Evolutionary conservation across 2,113 vertebrate genomes (phyloP).

Genomic region (Chaetops frenatus): DNA sequence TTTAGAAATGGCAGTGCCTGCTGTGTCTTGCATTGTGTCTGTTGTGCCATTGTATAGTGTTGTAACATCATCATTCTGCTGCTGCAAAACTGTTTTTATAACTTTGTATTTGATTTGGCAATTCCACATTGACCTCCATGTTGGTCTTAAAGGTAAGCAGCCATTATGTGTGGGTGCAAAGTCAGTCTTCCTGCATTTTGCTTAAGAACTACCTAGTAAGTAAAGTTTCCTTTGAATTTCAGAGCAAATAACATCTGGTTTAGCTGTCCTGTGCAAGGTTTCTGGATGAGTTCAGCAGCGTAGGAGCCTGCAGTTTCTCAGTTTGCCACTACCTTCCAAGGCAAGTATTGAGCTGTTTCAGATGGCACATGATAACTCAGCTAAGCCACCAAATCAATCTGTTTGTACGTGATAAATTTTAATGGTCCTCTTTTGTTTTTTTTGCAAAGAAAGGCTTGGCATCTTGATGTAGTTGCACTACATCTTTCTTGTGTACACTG

Average conservation of each 20-base stretch:
- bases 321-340: background rate
- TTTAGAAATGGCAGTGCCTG: background rate
- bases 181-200: background rate
- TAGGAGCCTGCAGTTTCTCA: background rate
- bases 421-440: background rate
- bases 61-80: background rate
- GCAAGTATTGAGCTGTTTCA: background rate
- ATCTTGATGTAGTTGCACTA: background rate
- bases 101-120: background rate
- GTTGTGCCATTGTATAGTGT: background rate
- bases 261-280: background rate
- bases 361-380: background rate
- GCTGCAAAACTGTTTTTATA: background rate
- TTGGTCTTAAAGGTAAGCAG: background rate
- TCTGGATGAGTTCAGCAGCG: background rate
- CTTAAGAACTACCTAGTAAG: background rate
- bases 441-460: background rate
- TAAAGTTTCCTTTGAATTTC: background rate
- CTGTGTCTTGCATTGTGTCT: background rate
- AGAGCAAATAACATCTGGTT: background rate
- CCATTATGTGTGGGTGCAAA: accelerated
- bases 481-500: background rate
- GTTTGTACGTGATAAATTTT: background rate
- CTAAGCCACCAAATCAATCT: background rate
- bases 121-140: background rate